These are phyloP conservation scores for Falco naumanni DNA, from an alignment of 2,797 vertebrate species.

Conservation along the genomic window DNA sequence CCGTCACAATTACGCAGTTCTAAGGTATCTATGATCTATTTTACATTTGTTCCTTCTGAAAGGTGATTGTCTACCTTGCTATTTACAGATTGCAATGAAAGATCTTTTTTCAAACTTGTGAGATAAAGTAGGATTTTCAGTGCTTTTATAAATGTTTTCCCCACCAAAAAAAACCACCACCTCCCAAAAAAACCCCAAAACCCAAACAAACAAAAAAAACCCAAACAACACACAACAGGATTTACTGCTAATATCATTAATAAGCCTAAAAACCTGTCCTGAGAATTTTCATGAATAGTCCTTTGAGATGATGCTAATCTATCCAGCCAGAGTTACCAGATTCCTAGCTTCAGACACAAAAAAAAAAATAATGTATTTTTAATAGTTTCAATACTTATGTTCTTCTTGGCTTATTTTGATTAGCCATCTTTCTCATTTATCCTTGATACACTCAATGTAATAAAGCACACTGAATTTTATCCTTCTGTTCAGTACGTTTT, in stretches of 20 bases:
- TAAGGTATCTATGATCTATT: neutral
- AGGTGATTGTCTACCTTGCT: neutral
- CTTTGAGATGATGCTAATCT: neutral
- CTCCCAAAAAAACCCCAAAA: no score
- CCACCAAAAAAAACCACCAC: neutral
- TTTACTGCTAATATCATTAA: neutral
- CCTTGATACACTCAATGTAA: neutral
- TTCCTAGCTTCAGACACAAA: neutral
- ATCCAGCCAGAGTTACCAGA: neutral
- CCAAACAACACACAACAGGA: neutral
- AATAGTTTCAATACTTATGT: neutral
- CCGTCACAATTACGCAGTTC: neutral
- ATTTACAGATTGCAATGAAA: neutral
- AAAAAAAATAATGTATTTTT: neutral
- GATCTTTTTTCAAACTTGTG: neutral
- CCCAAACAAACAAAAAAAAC: no score
- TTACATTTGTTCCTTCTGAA: neutral
- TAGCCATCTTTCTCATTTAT: neutral
- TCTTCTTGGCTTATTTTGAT: neutral
- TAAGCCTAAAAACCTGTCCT: neutral
- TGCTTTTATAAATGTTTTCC: neutral
- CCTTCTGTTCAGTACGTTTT: slow-evolving; percentile 1
- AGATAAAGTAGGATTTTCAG: neutral
- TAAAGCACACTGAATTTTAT: neutral
- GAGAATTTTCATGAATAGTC: neutral